Percentiles rank a stretch among this genome's conserved stretches.
These are phyloP conservation scores for Anguilla obscura DNA, from an alignment of 2,797 vertebrate genomes.

Conservation along the genomic window DNA sequence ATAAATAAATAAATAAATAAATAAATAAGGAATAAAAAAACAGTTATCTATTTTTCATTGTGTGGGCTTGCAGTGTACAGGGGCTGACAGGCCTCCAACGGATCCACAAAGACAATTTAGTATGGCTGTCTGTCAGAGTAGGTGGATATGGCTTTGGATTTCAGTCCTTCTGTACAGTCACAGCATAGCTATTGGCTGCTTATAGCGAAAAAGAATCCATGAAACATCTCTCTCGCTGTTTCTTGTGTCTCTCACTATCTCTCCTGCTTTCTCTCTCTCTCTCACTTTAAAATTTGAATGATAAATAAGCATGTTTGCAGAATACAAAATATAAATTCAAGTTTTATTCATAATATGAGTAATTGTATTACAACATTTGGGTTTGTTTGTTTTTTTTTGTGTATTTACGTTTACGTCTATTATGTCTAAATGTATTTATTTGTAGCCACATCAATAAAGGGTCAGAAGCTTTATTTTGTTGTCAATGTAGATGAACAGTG, in stretches of 20 bases:
- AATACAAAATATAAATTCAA: background rate
- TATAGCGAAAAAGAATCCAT: background rate
- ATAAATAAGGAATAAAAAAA: background rate
- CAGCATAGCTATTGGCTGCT: background rate
- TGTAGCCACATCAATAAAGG: too few relatives aligned
- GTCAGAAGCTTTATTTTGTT: too few relatives aligned
- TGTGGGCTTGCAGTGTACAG: background rate
- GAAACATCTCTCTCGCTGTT: background rate
- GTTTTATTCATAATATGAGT: background rate
- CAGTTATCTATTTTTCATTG: slow-evolving; percentile 26
- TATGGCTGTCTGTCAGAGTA: background rate
- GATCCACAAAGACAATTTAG: slow-evolving; percentile 6
- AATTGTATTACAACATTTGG: too few relatives aligned
- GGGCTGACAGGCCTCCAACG: background rate
- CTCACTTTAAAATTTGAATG: background rate
- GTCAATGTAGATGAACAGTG: background rate
- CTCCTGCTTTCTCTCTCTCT: background rate
- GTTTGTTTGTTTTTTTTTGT: too few relatives aligned
- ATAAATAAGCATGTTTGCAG: background rate
- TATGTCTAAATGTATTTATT: too few relatives aligned
- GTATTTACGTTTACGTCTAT: too few relatives aligned
- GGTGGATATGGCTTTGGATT: background rate
- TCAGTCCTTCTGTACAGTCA: background rate
- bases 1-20: background rate
- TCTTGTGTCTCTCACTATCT: background rate